phyloP scores from a whole-genome alignment of 2,888 invertebrate genomes.

The Micoletzkya japonica region DNA sequence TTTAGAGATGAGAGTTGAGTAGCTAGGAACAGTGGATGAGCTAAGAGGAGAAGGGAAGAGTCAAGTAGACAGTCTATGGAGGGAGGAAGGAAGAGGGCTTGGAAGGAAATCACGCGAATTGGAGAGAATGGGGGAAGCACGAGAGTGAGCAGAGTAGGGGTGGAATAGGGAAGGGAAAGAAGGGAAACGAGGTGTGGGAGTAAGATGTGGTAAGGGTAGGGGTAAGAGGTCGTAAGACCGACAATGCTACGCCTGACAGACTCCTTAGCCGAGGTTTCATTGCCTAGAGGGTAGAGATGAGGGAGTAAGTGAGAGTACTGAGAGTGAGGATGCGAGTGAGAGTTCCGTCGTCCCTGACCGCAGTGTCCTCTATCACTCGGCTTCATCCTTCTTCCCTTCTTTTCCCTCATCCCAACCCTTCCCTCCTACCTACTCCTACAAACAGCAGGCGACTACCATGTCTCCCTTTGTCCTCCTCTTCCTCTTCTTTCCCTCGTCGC shows the following conservation, averaged over 20 bases:
- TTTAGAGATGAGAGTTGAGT: not conserved
- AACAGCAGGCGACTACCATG: too few relatives aligned
- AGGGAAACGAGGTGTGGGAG: too few relatives aligned
- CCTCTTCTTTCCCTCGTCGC: not conserved
- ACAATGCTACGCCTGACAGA: too few relatives aligned
- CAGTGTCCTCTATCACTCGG: not conserved
- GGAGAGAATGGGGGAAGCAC: not conserved
- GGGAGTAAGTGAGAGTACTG: not conserved
- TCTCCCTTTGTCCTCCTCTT: conserved; percentile 1
- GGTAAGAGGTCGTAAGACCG: too few relatives aligned
- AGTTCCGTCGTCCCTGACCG: not conserved
- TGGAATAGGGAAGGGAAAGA: not conserved
- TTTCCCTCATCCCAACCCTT: not conserved
- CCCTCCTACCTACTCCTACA: not conserved
- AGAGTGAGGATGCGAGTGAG: not conserved
- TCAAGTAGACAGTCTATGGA: not conserved
- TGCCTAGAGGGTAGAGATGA: not conserved
- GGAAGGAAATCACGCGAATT: not conserved
- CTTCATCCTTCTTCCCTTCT: not conserved
- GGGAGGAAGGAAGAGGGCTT: not conserved
- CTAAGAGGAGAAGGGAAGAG: not conserved
- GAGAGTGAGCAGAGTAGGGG: not conserved
- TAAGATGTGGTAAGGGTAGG: too few relatives aligned
- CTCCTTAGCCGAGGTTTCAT: too few relatives aligned
- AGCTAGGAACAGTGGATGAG: not conserved